Percentiles rank a stretch among this genome's conserved stretches.
Conservation (phyloP, 2,797 vertebrate genomes). For the Sebastes kiyomatsui region DNA sequence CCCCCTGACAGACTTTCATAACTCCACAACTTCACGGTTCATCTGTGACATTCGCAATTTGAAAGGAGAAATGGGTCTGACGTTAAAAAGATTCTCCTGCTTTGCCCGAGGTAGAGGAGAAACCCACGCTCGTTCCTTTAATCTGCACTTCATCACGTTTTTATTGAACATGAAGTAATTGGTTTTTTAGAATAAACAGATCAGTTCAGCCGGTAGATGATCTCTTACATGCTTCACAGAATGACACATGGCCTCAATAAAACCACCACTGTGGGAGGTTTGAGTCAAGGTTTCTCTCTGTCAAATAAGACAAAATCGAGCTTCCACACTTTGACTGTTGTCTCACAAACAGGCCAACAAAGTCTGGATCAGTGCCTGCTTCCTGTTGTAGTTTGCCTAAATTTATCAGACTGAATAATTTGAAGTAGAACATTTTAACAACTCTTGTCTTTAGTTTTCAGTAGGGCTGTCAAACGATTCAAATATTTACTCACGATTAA, state of each 20-base stretch:
- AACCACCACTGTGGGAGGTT: neutral
- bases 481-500: no score
- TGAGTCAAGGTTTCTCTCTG: neutral
- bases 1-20: constrained; percentile 17
- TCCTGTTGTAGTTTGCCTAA: neutral
- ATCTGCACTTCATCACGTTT: constrained; percentile 42
- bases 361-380: neutral
- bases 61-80: neutral
- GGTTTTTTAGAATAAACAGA: constrained; percentile 34
- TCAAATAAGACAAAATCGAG: neutral
- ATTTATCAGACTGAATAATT: neutral
- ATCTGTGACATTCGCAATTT: constrained; percentile 29
- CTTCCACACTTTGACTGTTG: neutral
- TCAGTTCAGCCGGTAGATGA: constrained; percentile 5
- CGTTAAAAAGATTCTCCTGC: constrained; percentile 14
- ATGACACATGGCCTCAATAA: neutral
- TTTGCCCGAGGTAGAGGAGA: constrained; percentile 1
- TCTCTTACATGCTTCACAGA: neutral
- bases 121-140: constrained; percentile 29
- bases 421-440: neutral
- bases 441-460: no score
- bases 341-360: neutral
- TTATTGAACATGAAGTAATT: constrained; percentile 42
- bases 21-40: constrained; percentile 10
- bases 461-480: no score